These are phyloP conservation scores for Heliconius hermathena DNA, from an alignment of 1,140 invertebrate genomes.

Conservation along the genomic window DNA sequence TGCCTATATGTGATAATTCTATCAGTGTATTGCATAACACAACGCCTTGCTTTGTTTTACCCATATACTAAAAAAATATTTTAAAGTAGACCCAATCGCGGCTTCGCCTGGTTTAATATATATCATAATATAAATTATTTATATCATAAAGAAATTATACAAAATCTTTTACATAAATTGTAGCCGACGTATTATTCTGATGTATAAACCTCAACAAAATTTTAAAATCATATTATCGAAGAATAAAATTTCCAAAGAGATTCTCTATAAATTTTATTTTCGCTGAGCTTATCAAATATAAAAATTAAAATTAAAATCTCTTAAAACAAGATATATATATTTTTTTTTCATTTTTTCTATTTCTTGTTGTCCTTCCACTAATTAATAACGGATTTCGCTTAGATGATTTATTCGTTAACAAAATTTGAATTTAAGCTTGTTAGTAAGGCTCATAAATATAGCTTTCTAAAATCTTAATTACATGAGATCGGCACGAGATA, in stretches of 20 bases:
- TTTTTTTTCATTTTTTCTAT: background rate
- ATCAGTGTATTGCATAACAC: no score
- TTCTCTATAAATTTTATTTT: background rate
- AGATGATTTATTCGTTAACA: background rate
- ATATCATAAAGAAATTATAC: no score
- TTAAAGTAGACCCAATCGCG: no score
- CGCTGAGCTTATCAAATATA: background rate
- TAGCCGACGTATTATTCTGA: no score
- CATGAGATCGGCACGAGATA: background rate
- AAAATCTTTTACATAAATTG: no score
- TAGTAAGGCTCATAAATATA: constrained; percentile 12
- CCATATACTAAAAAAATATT: no score
- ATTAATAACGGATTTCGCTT: constrained; percentile 6
- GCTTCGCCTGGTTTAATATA: no score
- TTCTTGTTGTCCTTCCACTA: background rate
- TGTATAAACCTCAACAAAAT: background rate
- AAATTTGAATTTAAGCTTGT: constrained; percentile 10
- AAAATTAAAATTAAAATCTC: background rate
- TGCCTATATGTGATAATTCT: no score
- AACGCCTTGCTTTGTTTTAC: no score
- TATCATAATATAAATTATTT: no score
- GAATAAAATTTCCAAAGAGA: background rate
- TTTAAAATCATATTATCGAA: background rate
- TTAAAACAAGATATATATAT: background rate
- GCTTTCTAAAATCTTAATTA: constrained; percentile 11